These are phyloP conservation scores for Anniella stebbinsi DNA, from an alignment of 2,797 vertebrate genomes.

Conservation along the genomic window DNA sequence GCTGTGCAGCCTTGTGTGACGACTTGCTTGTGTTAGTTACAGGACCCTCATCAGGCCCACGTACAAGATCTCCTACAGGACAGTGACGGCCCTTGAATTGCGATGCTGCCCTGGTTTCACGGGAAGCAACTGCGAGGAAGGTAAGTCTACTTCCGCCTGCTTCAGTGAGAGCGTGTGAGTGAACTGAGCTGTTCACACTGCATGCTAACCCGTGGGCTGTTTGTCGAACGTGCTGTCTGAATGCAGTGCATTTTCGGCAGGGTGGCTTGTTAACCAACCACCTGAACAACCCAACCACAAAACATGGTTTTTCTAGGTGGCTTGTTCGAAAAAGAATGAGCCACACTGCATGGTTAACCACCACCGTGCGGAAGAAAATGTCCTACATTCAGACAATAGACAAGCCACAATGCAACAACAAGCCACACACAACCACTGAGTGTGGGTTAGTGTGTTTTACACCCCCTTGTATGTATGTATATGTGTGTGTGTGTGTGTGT, in stretches of 20 bases:
- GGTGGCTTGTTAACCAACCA: too few relatives aligned
- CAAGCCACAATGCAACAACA: too few relatives aligned
- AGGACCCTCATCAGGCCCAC: slow-evolving; percentile 92
- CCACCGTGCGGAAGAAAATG: too few relatives aligned
- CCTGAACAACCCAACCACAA: too few relatives aligned
- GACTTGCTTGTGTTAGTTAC: slow-evolving; percentile 86
- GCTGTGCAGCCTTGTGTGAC: slow-evolving; percentile 54
- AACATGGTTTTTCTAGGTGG: too few relatives aligned
- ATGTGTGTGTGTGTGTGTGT: neutral
- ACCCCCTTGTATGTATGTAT: too few relatives aligned
- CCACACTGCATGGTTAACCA: too few relatives aligned
- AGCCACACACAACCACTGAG: too few relatives aligned
- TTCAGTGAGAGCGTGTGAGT: neutral
- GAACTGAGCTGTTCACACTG: neutral
- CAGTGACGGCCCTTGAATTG: slow-evolving; percentile 93
- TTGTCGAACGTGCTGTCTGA: neutral
- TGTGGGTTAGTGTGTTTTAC: too few relatives aligned
- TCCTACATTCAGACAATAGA: too few relatives aligned
- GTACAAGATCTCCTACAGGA: slow-evolving; percentile 91
- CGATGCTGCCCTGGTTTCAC: slow-evolving; percentile 96
- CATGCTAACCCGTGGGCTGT: neutral
- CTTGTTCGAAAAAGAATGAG: too few relatives aligned
- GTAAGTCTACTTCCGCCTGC: slow-evolving; percentile 77
- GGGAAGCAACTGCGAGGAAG: slow-evolving; percentile 91
- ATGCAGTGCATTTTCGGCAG: too few relatives aligned